Base-by-base conservation (phyloP, 2,888 invertebrate genomes). In the Eupithecia inturbata region DNA sequence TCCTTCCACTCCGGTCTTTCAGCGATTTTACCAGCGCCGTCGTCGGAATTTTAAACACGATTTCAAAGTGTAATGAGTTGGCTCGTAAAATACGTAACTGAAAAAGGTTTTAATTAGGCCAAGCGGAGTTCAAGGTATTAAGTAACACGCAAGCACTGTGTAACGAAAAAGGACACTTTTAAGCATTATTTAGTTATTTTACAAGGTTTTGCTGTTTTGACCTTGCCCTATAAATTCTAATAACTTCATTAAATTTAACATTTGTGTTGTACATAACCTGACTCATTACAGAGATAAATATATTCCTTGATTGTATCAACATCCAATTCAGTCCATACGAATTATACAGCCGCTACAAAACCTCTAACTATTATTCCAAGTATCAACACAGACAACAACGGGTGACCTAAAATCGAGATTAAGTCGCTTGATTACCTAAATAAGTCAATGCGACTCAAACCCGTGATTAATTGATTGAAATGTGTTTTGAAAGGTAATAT, bases 271-370 rank as follows among this genome's bases (percentile, higher is more conserved):
- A 75, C 72, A 91, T 91, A 92, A 92, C 91, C 90, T 77, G 76
- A 88, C 69, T 89, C 89, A 90, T 88, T 88, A 88, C 91, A 89
- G 83, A 92, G 89, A 92, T 94, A 94, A 93, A 94, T 94, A 93
- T 92, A 92, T 94, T 91, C 89, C 91, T 91, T 92, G 94, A 93
- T 94, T 91, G 92, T 91, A 91, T 92, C 86, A 92, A 89, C 90
- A 89, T 90, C 88, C 90, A 92, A 91, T 92, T 92, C 92, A 91
- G 89, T 91, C 88, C 91, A 89, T 91, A 91, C 90, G 89, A 93
- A 92, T 92, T 91, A 90, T 85, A 88, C 73, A 78, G 73, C 78
- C 76, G 91, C 91, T 91, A 93, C 92, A 86, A 84, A 83, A 81
- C 83, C 81, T 85, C 89, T 88, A 90, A 88, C 86, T 83, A 87